Conservation (phyloP, 2,888 invertebrate species). For the Rhingia rostrata region DNA sequence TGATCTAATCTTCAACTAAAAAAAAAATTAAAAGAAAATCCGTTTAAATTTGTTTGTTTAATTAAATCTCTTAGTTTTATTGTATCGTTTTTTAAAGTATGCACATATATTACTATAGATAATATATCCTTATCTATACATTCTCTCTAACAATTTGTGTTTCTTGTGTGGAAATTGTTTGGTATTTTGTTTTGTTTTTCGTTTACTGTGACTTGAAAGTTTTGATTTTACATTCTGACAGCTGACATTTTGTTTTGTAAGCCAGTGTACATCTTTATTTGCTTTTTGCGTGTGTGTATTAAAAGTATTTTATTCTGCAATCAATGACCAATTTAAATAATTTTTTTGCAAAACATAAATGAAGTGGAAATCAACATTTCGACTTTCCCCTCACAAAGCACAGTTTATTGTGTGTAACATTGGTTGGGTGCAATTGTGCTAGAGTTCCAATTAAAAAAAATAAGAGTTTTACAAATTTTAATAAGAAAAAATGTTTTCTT, state of each 20-base stretch:
- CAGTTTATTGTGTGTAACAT: not conserved
- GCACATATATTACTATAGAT: conserved; percentile 37
- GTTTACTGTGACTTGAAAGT: conserved; percentile 46
- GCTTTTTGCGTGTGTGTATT: conserved; percentile 24
- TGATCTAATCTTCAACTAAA: too few relatives aligned
- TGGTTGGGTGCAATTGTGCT: conserved; percentile 37
- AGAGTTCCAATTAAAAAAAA: not conserved
- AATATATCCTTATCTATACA: conserved; percentile 66
- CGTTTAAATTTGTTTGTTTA: conserved; percentile 30
- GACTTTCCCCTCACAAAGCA: not conserved
- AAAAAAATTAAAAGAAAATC: not conserved
- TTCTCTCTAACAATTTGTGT: conserved; percentile 64
- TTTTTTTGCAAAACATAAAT: conserved; percentile 22
- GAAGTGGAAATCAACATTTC: not conserved
- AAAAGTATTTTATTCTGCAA: conserved; percentile 39
- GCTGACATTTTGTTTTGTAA: too few relatives aligned
- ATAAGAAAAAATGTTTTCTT: conserved; percentile 4
- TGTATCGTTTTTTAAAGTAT: conserved; percentile 59
- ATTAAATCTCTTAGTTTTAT: conserved; percentile 65
- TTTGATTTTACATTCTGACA: conserved; percentile 31
- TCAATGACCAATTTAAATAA: conserved; percentile 1
- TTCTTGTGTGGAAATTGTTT: conserved; percentile 27
- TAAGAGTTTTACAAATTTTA: not conserved
- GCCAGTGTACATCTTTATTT: conserved; percentile 23
- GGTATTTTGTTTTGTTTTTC: conserved; percentile 28